These are phyloP conservation scores for Elegia similella DNA, from an alignment of 2,888 invertebrate genomes.

Conservation along the genomic window DNA sequence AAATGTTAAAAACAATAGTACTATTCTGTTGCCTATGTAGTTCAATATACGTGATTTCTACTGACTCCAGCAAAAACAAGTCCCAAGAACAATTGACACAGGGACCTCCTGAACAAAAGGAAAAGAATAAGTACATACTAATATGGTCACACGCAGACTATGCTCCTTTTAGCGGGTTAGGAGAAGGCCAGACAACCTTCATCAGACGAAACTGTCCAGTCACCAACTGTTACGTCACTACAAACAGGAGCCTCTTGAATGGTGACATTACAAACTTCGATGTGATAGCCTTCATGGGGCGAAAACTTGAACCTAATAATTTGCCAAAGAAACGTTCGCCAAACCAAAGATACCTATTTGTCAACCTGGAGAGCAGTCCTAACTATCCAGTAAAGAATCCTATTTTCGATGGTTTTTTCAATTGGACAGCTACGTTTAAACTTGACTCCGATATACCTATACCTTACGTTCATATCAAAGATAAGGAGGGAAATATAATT, in stretches of 20 bases:
- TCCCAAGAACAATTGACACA: no score
- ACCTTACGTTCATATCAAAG: slow-evolving; percentile 53
- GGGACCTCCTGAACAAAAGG: no score
- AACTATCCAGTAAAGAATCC: slow-evolving; percentile 56
- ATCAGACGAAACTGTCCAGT: slow-evolving; percentile 57
- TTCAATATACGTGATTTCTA: no score
- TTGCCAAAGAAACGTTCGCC: slow-evolving; percentile 47
- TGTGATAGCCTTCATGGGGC: slow-evolving; percentile 63
- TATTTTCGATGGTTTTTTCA: slow-evolving; percentile 61
- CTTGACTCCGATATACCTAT: slow-evolving; percentile 30
- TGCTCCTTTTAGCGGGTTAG: slow-evolving; percentile 42
- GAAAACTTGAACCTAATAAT: slow-evolving; percentile 36
- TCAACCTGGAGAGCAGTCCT: slow-evolving; percentile 65
- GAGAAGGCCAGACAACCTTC: slow-evolving; percentile 53
- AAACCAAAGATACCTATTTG: slow-evolving; percentile 64
- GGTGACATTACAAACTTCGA: slow-evolving; percentile 53
- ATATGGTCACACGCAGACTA: slow-evolving; percentile 53
- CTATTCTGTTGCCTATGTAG: no score
- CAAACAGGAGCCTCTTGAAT: slow-evolving; percentile 43
- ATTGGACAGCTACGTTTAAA: slow-evolving; percentile 40
- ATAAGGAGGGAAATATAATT: slow-evolving; percentile 44
- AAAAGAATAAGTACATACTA: slow-evolving; percentile 48
- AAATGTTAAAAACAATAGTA: no score
- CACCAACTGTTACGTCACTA: slow-evolving; percentile 60
- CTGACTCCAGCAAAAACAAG: no score